Conservation (phyloP, 2,113 vertebrate species). For the Speoplatyrhinus poulsoni region DNA sequence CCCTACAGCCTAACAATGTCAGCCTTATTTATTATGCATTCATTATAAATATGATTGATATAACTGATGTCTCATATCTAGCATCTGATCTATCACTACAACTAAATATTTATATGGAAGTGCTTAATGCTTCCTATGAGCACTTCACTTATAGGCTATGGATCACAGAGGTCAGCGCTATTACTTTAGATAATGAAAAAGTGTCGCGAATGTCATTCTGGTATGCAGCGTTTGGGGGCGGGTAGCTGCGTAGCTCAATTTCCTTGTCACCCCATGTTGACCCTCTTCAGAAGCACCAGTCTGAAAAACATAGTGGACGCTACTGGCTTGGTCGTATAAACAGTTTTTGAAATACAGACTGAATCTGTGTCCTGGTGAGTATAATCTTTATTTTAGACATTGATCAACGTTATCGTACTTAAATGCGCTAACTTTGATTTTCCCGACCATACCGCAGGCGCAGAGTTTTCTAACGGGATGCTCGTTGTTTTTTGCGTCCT, state of each 20-base stretch:
- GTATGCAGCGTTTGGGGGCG: slow-evolving; percentile 24
- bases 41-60: no score
- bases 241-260: slow-evolving; percentile 17
- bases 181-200: no score
- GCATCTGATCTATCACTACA: no score
- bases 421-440: neutral
- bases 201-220: slow-evolving; percentile 19
- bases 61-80: no score
- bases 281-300: slow-evolving; percentile 25
- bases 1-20: no score
- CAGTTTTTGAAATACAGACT: neutral
- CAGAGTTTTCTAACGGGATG: neutral
- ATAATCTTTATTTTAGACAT: neutral
- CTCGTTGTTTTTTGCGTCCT: no score
- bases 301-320: slow-evolving; percentile 9
- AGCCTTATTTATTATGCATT: no score
- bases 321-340: slow-evolving; percentile 48
- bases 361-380: neutral
- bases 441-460: neutral
- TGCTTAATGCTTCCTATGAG: no score
- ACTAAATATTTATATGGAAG: no score
- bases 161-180: no score
- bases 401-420: neutral
- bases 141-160: no score
- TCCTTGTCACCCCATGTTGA: slow-evolving; percentile 27